Conservation (phyloP, 2,113 vertebrate genomes). For the Tetrax tetrax region DNA sequence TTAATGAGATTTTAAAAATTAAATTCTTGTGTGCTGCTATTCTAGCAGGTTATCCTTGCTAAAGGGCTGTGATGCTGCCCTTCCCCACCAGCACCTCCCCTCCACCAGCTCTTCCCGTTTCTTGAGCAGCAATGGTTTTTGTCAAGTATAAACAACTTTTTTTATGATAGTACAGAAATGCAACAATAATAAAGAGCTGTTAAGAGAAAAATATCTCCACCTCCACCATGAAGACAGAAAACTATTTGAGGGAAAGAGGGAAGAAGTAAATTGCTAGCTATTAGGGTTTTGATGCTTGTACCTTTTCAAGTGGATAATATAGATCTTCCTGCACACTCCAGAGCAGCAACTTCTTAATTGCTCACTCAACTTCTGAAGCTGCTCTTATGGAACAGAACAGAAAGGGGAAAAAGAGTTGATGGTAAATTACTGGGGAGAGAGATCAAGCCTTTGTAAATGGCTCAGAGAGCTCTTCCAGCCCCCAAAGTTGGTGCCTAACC, state of each 20-base stretch:
- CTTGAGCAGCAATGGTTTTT: not conserved
- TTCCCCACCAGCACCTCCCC: not conserved
- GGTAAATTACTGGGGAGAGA: not conserved
- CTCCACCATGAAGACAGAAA: not conserved
- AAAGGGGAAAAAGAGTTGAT: not conserved
- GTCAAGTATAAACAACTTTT: not conserved
- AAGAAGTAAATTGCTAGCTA: not conserved
- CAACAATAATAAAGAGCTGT: not conserved
- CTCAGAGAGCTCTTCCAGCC: not conserved
- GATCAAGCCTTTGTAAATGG: not conserved
- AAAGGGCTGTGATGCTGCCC: not conserved
- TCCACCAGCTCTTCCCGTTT: not conserved
- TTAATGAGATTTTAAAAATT: not conserved
- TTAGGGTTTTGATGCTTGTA: not conserved
- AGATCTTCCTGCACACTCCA: not conserved
- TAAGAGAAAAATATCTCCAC: not conserved
- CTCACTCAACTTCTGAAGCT: not conserved
- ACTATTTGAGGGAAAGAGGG: not conserved
- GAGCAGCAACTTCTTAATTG: not conserved
- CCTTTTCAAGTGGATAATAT: not conserved
- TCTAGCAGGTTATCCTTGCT: not conserved
- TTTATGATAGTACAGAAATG: not conserved
- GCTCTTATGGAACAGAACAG: not conserved
- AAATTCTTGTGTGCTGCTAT: not conserved
- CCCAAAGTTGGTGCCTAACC: not conserved